Evolutionary conservation across 2,113 vertebrate species (phyloP).

Genomic region (Tupaia tana): DNA sequence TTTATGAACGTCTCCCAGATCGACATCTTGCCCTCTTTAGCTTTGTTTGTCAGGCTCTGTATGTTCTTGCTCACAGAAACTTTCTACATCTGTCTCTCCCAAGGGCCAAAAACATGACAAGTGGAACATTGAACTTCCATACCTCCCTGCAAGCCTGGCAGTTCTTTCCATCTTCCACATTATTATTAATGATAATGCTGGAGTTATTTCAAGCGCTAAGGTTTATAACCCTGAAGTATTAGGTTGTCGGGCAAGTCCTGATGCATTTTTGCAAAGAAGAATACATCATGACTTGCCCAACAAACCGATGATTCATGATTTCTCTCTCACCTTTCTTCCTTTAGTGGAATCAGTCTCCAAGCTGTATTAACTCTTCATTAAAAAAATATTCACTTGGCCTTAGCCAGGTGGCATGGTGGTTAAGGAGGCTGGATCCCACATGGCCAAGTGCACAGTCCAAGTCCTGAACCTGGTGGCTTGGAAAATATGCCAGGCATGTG

Average conservation of each 20-base stretch:
- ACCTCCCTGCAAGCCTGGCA: background rate
- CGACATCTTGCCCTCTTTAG: no score
- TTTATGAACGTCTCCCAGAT: background rate
- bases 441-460: no score
- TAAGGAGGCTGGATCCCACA: no score
- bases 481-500: no score
- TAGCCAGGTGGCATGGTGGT: no score
- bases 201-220: background rate
- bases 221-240: background rate
- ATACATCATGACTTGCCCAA: no score
- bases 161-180: background rate
- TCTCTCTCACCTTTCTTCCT: background rate
- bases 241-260: no score
- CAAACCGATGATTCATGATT: background rate
- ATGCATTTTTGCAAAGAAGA: no score
- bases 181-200: background rate
- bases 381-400: background rate
- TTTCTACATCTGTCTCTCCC: background rate
- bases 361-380: constrained; percentile 10
- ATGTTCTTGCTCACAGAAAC: background rate
- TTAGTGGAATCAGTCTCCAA: background rate
- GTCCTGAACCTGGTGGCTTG: no score
- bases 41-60: background rate
- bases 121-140: background rate
- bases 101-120: background rate